Base-by-base conservation (phyloP, 2,888 invertebrate genomes). In the Lasiommata megera region DNA sequence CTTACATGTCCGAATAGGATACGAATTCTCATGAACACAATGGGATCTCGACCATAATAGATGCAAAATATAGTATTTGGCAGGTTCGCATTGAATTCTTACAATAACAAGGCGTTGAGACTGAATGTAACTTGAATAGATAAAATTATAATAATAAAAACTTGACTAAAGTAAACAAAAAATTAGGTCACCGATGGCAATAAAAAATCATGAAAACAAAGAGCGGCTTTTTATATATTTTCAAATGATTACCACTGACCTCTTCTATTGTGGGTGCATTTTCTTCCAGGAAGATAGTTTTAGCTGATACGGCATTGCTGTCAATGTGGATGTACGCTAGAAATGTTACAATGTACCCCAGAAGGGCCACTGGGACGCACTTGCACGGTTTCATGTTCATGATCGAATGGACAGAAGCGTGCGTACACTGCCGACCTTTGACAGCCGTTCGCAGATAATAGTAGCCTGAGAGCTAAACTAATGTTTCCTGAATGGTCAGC, bases 281-380 rank as follows among this genome's bases (percentile, higher is more conserved):
- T 17, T 79, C 65, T 61, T 85, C 84, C 66, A 81, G 61, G 66
- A 76, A 87, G 58, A 85, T 77, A 2, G 84, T 84, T 58, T 66
- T 71, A 46, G 78, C 71, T 36, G 62, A 62, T 56, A 73, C 82
- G 12, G 38, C 51, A 16, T 11, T 38, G 28, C 9, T 12, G 5
- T 3, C 8, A 8, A 31, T 6, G 14, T 16, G 16, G 7, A 28
- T 5, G 1, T 23, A 12, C 6, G 5, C 23, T 8, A 34, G 8
- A 1, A 38, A 28, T 6, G 23, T 28, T 1, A 62, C 62, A 68
- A 64, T 64, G 44, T 68, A 56, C 18, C 61, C 62, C 14, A 73
- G 11, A 16, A 63, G 53, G 23, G 62, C 70, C 50, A 76, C 36
- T 18, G 79, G 54, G 60, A 52, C 52, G 73, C 60, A 63, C 61